A percentile compares a stretch with the other conserved stretches of the same genome.
Evolutionary conservation across 2,113 vertebrate species (phyloP).

Genomic region (Solea senegalensis): DNA sequence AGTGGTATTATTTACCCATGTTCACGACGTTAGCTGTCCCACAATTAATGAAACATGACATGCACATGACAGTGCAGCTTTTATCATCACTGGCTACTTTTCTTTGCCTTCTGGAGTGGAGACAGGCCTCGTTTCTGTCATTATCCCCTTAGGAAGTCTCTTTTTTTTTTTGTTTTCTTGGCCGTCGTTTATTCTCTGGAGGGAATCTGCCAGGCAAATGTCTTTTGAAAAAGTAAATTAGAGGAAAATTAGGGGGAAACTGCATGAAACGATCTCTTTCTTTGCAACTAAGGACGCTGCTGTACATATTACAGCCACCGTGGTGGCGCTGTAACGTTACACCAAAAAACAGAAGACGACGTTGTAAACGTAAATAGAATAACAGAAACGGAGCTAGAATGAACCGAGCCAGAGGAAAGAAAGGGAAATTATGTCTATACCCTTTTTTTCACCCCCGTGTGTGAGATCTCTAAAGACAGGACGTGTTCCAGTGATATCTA

Average conservation of each 20-base stretch:
- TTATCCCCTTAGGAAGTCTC: conserved; percentile 19
- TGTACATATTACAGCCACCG: no score
- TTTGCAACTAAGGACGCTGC: no score
- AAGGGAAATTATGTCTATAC: no score
- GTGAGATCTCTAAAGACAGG: no score
- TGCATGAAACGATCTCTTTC: neutral
- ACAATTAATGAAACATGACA: conserved; percentile 8
- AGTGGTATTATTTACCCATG: conserved; percentile 26
- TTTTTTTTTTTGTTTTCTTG: conserved; percentile 28
- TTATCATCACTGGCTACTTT: conserved; percentile 28
- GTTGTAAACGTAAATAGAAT: no score
- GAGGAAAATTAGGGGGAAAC: conserved; percentile 44
- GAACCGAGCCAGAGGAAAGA: no score
- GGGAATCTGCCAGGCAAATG: conserved; percentile 40
- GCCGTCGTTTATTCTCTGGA: conserved; percentile 15
- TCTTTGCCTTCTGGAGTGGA: conserved; percentile 33
- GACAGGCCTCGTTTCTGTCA: conserved; percentile 18
- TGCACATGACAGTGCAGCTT: conserved; percentile 34
- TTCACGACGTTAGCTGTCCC: conserved; percentile 7
- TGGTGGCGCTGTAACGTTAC: no score
- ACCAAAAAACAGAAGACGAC: no score
- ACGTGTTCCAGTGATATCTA: no score
- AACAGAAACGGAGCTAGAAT: no score
- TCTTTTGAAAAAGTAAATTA: conserved; percentile 51
- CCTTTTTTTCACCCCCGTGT: no score